Percentiles rank a stretch among this genome's conserved stretches.
phyloP scores from a whole-genome alignment of 2,888 invertebrate species.

The Idaea aversata region DNA sequence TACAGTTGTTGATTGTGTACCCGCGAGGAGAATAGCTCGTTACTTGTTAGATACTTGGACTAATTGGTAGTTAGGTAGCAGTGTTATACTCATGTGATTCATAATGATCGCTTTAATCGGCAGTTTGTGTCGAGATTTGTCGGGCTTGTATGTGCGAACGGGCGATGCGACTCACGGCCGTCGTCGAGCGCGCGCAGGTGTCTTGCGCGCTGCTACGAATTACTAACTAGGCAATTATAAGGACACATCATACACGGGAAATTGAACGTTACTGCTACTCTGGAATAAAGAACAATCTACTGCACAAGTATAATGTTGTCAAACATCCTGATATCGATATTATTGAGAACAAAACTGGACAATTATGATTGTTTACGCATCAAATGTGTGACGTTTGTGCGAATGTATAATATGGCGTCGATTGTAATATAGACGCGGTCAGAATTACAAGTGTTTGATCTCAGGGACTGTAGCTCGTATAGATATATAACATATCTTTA shows the following conservation, averaged over 20 bases:
- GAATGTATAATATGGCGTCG: constrained; percentile 43
- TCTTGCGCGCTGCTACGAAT: constrained; percentile 58
- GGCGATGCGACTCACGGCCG: constrained; percentile 40
- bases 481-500: neutral
- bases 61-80: constrained; percentile 12
- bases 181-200: constrained; percentile 57
- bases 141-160: constrained; percentile 8
- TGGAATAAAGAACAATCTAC: neutral
- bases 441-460: constrained; percentile 33
- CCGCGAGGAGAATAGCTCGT: constrained; percentile 22
- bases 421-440: constrained; percentile 49
- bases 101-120: constrained; percentile 41
- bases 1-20: constrained; percentile 12
- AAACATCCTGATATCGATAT: constrained; percentile 33
- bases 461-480: constrained; percentile 31
- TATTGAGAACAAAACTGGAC: constrained; percentile 41
- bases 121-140: constrained; percentile 28
- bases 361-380: constrained; percentile 43
- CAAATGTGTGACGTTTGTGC: constrained; percentile 37
- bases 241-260: constrained; percentile 3
- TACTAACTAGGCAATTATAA: constrained; percentile 30
- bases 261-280: constrained; percentile 16
- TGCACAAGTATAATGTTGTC: constrained; percentile 3
- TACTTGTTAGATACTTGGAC: constrained; percentile 24
- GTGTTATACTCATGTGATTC: constrained; percentile 30